Base-by-base conservation (phyloP, 1,140 invertebrate genomes). In the Temnothorax nylanderi region DNA sequence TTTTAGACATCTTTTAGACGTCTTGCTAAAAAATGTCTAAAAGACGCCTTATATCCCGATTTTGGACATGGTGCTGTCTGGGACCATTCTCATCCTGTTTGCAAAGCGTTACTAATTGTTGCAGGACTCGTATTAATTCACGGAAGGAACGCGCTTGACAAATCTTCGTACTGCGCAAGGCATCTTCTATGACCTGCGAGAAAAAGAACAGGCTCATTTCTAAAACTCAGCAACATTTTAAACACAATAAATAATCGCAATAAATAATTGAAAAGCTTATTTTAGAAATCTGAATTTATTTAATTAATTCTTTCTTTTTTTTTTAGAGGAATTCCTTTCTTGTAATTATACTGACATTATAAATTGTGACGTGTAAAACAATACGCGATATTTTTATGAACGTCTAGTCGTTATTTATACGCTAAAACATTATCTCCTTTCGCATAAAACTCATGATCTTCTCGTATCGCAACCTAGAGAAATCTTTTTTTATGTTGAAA, bases 401-500 rank as follows among this genome's bases (percentile, higher is more conserved):
- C 4, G 26, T 76, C 2, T 32, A 51, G 18, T 34, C 10, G 49
- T 44, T 64, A 56, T 26, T 26, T 26, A 26, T 26, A 26, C 26
- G 26, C 26, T 26, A 26, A 26, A 26, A 26, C 26, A 26, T 26
- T 26, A 26, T 58, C 94, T 96, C 96, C 94, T 95, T 94, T 86
- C 96, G 93, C 56, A 87, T 92, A 51, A 81, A 93, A 37, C 95
- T 93, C 75, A 97, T 92, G 18, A 96, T 96, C 64, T 92, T 86
- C 84, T 96, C 95, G 82, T 97, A 90, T 92, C 96, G 95, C 2
- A 94, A 91, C n/a, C 95, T 95, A 65, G 95, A 96, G 92, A 97
- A 97, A 93, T 97, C 96, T 58, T 94, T 95, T 93, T 97, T 97
- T 6, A 96, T 96, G 92, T 97, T 97, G 47, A 97, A 95, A 82